Conservation (phyloP, 2,888 invertebrate genomes). For the Limnephilus rhombicus region DNA sequence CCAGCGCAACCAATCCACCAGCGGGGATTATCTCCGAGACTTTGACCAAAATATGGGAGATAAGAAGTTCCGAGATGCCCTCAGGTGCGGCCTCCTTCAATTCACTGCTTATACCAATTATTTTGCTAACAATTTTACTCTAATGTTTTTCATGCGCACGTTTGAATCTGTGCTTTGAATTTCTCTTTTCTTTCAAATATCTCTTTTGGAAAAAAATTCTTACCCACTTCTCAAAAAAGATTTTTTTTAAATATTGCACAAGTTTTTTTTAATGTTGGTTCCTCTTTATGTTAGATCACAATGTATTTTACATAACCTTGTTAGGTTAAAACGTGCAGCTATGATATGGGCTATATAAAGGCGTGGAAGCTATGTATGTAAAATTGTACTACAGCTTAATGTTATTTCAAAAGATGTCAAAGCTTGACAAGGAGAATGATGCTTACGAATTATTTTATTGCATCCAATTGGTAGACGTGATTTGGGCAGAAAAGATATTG, state of each 20-base stretch:
- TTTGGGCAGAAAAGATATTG: not conserved
- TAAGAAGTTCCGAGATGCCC: slow-evolving; percentile 82
- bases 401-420: not conserved
- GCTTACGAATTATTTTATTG: not conserved
- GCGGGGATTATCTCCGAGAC: slow-evolving; percentile 80
- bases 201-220: not conserved
- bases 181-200: not conserved
- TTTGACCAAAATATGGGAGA: slow-evolving; percentile 80
- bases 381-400: not conserved
- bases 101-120: not conserved
- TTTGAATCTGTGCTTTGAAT: not conserved
- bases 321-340: not conserved
- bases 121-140: not conserved
- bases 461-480: not conserved
- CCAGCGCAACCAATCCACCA: slow-evolving; percentile 75
- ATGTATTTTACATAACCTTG: not conserved
- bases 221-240: not conserved
- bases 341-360: not conserved
- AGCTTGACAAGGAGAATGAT: not conserved
- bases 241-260: not conserved
- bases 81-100: slow-evolving; percentile 75
- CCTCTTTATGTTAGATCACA: not conserved
- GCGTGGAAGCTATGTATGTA: not conserved
- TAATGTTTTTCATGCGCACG: not conserved
- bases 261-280: not conserved